Percentiles rank a stretch among this genome's conserved stretches.
These are phyloP conservation scores for Xiphophorus maculatus DNA, from an alignment of 2,113 vertebrate species.

Conservation along the genomic window DNA sequence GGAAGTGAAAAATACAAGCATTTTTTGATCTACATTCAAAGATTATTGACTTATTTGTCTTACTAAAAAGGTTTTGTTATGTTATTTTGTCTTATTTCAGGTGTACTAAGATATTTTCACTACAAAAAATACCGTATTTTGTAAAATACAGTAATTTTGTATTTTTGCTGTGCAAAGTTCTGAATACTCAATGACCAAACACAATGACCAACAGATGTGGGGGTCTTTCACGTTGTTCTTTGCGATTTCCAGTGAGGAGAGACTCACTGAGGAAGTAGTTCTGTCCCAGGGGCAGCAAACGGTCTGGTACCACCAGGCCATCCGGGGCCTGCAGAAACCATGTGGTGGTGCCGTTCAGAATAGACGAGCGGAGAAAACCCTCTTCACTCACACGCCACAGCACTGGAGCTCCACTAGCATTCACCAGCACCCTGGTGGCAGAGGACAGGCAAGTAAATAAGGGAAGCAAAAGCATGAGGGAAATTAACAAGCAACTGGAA, in stretches of 20 bases:
- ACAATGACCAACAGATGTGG: neutral
- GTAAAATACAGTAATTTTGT: too few species aligned
- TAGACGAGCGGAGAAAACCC: slow-evolving; percentile 89
- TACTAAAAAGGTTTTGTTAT: too few species aligned
- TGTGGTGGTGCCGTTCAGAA: slow-evolving; percentile 87
- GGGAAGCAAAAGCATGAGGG: neutral
- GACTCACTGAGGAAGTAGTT: slow-evolving; percentile 95
- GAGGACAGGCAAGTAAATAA: neutral
- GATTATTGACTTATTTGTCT: too few species aligned
- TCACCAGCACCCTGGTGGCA: slow-evolving; percentile 85
- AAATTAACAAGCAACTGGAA: neutral
- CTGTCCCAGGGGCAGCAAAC: slow-evolving; percentile 87
- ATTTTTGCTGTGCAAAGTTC: neutral
- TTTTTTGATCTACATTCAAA: too few species aligned
- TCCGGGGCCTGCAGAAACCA: slow-evolving; percentile 87
- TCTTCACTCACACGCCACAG: slow-evolving; percentile 90
- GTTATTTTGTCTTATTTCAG: too few species aligned
- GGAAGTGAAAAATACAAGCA: neutral
- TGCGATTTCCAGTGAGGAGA: neutral
- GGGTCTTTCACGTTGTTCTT: neutral
- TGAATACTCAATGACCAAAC: neutral
- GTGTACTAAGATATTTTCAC: too few species aligned
- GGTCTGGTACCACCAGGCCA: slow-evolving; percentile 90
- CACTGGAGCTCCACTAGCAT: slow-evolving; percentile 87
- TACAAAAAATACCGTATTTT: too few species aligned